Conservation (phyloP, 1,140 invertebrate genomes). For the Steinernema feltiae region DNA sequence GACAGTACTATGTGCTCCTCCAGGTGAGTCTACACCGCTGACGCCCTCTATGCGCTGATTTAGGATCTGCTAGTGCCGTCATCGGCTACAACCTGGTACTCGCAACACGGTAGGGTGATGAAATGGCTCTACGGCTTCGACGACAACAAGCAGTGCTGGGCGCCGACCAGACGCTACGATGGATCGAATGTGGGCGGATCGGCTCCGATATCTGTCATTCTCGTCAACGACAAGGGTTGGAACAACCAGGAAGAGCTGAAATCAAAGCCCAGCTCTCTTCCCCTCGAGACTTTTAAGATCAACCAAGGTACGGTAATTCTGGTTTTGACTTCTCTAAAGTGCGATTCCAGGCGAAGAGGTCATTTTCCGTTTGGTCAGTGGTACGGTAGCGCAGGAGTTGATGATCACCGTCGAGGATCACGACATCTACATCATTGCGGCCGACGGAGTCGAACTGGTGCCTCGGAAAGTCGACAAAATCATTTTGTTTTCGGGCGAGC, state of each 20-base stretch:
- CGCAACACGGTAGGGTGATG: constrained; percentile 50
- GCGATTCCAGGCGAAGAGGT: constrained; percentile 33
- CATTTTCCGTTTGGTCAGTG: constrained; percentile 50
- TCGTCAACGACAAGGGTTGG: constrained; percentile 53
- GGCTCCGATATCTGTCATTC: constrained; percentile 47
- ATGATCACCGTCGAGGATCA: constrained; percentile 52
- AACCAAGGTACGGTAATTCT: background rate
- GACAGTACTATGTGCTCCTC: constrained; percentile 32
- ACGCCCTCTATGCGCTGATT: constrained; percentile 25
- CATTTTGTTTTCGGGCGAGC: constrained; percentile 52
- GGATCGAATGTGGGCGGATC: constrained; percentile 52
- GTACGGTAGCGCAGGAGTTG: constrained; percentile 55
- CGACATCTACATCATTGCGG: constrained; percentile 44
- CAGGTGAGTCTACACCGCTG: constrained; percentile 34
- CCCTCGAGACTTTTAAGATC: constrained; percentile 40
- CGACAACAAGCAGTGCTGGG: constrained; percentile 42
- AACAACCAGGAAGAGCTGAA: constrained; percentile 47
- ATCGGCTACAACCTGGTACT: constrained; percentile 45
- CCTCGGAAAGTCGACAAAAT: constrained; percentile 42
- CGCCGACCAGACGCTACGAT: constrained; percentile 50
- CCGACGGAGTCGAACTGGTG: constrained; percentile 46
- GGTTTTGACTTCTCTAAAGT: background rate
- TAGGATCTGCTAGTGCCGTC: constrained; percentile 49
- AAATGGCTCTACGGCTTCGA: constrained; percentile 56
- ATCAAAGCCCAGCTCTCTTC: constrained; percentile 35